Percentiles rank a stretch among this genome's conserved stretches.
phyloP scores from a whole-genome alignment of 1,140 invertebrate species.

The Drosophila persimilis region DNA sequence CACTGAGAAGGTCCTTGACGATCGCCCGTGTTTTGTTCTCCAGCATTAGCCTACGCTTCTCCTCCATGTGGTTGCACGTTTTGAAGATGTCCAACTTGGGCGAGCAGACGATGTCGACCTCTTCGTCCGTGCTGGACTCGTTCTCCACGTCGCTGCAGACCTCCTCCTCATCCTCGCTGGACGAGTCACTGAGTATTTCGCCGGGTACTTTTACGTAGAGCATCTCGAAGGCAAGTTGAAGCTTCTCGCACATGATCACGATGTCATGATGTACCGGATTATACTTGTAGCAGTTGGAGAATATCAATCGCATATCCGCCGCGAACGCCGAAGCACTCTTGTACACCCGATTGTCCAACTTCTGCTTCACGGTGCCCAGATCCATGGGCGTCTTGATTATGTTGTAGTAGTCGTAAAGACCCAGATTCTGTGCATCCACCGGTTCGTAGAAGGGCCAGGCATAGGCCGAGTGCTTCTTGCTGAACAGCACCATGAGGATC shows the following conservation, averaged over 20 bases:
- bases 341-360: conserved; percentile 98
- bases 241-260: conserved; percentile 97
- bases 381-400: conserved; percentile 99
- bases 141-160: conserved; percentile 89
- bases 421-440: conserved; percentile 97
- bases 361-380: conserved; percentile 97
- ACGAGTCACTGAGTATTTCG: conserved; percentile 96
- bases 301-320: conserved; percentile 97
- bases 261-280: conserved; percentile 99
- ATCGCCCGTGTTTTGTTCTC: no score
- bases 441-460: conserved; percentile 99
- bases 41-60: no score
- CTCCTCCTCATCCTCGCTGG: conserved; percentile 83
- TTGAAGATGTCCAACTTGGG: conserved; percentile 88
- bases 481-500: conserved; percentile 97
- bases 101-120: conserved; percentile 91
- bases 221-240: conserved; percentile 99
- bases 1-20: no score
- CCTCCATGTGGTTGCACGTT: no score
- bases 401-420: conserved; percentile 98
- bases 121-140: conserved; percentile 92
- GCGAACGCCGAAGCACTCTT: conserved; percentile 96
- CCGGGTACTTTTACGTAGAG: conserved; percentile 97
- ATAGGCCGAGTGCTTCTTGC: conserved; percentile 98
- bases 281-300: conserved; percentile 99